Base-by-base conservation (phyloP, 2,113 vertebrate species). In the Psittacula cyanocephala region DNA sequence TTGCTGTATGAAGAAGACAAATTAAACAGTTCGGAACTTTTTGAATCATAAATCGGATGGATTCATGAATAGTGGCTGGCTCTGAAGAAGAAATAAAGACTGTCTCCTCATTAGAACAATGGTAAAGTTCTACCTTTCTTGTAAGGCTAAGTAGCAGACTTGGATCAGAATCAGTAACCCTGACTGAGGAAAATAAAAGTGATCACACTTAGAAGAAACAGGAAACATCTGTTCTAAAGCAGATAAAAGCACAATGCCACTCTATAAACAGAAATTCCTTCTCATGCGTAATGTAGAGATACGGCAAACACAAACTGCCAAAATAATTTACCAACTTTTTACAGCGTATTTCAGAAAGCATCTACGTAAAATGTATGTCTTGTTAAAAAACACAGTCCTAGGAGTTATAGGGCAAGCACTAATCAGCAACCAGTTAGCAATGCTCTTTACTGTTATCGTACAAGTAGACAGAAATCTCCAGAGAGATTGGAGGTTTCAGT, bases 1-100 rank as follows among this genome's bases (percentile, higher is more conserved):
- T 68, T 97, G 82, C 96, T 98, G 19, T 98, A 98, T 87, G 95
- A 97, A 94, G 98, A 98, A 64, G 95, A 98, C n/a, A 97, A 97
- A 74, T 63, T 98, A 82, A 97, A 97, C 94, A 98, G 98, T 76
- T 72, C 96, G 15, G 98, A 98, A 76, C 98, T 98, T 49, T 98
- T 98, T 87, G 97, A 98, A n/a, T 97, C 96, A 24, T 98, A 92
- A 75, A 85, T 31, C 44, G 68, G 69, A 69, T 64, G 52, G 46
- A 71, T 79, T 93, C 35, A 35, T 46, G 22, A 88, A 33, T 47
- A 62, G 23, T 80, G 47, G 49, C 35, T 78, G 71, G 65, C 70
- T 89, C 59, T 46, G 74, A 91, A 81, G 78, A 86, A 85, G 55
- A 69, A 81, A 59, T 29, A 41, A 78, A 37, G 57, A 92, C 57